A percentile compares a stretch with the other conserved stretches of the same genome.
Evolutionary conservation across 2,113 vertebrate genomes (phyloP).

Genomic region (Microtus pennsylvanicus): DNA sequence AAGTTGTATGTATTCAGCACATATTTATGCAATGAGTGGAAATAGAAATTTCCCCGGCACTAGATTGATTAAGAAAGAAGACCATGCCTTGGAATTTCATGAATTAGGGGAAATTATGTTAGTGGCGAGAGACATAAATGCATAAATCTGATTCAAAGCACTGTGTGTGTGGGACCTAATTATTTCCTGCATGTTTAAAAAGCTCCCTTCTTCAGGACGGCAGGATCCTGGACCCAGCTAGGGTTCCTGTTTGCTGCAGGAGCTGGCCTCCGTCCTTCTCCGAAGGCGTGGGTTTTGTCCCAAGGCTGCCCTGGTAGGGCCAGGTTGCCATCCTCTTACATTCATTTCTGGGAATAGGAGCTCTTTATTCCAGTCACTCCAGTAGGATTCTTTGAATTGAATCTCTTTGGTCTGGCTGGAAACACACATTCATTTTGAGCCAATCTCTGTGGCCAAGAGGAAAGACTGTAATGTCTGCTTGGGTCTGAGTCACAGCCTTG

Average conservation of each 20-base stretch:
- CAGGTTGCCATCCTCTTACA: not conserved
- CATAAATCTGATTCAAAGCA: conserved; percentile 26
- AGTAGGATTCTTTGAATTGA: conserved; percentile 35
- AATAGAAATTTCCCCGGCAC: conserved; percentile 36
- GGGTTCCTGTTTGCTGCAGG: not conserved
- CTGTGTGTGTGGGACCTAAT: not conserved
- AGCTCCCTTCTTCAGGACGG: not conserved
- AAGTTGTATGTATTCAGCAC: not conserved
- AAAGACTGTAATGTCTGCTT: conserved; percentile 46
- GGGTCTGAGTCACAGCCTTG: conserved; percentile 64
- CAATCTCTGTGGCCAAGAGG: conserved; percentile 48
- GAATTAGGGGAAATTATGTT: conserved; percentile 44
- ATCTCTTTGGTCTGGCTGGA: conserved; percentile 66
- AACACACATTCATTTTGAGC: conserved; percentile 27
- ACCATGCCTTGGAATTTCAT: conserved; percentile 18
- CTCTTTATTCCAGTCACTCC: conserved; percentile 55
- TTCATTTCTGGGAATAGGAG: conserved; percentile 58
- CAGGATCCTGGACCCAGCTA: not conserved
- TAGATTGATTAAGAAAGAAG: conserved; percentile 38
- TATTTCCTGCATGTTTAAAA: not conserved
- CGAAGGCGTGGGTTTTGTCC: not conserved
- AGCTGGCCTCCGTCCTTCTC: not conserved
- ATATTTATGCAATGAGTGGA: conserved; percentile 26
- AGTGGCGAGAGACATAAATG: conserved; percentile 20
- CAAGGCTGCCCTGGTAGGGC: not conserved